Base-by-base conservation (phyloP, 2,797 vertebrate genomes). In the Pelodytes ibericus region DNA sequence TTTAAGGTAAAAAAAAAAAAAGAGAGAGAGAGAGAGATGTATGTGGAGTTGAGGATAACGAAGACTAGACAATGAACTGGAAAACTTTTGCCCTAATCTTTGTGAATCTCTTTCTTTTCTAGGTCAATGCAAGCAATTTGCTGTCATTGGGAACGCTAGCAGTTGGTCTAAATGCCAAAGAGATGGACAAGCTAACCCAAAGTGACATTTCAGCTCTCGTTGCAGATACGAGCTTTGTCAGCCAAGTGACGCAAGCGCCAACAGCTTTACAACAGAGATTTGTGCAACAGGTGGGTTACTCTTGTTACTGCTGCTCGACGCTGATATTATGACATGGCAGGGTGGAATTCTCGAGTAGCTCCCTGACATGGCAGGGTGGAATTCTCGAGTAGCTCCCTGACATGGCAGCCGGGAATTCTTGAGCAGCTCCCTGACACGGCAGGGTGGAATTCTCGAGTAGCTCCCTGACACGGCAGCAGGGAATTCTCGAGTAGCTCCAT, bases 221-320 rank as follows among this genome's bases (percentile, higher is more conserved):
- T 16, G 3, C 30, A 3, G 62, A 74, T 16, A 2, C 3, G 2
- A 57, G 3, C 5, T 81, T 81, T 62, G 66, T 13, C 16, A 22
- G 13, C 22, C 57, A 59, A 22, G 64, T 83, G 31, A 61, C 27
- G 9, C 26, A 44, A 15, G 77, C 77, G 1, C 51, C 80, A 1
- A 18, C 61, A 11, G 49, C 36, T 3, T 10, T 81, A 29, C 39
- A 60, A 33, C 27, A 74, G 3, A 71, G 25, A 3, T 77, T 68
- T 74, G 74, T 83, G 33, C 51, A 39, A 11, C 13, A 41, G 58
- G 81, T 80, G 39, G 69, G 65, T 60, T 20, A 44, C 26, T 4
- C 16, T 4, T 9, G 9, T 0, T 2, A 22, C 15, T 13, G 51
- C 27, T 22, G 24, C 20, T 20, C 3, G n/a, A n/a, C n/a, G n/a